phyloP scores from a whole-genome alignment of 2,113 vertebrate genomes.

The Stegostoma tigrinum region DNA sequence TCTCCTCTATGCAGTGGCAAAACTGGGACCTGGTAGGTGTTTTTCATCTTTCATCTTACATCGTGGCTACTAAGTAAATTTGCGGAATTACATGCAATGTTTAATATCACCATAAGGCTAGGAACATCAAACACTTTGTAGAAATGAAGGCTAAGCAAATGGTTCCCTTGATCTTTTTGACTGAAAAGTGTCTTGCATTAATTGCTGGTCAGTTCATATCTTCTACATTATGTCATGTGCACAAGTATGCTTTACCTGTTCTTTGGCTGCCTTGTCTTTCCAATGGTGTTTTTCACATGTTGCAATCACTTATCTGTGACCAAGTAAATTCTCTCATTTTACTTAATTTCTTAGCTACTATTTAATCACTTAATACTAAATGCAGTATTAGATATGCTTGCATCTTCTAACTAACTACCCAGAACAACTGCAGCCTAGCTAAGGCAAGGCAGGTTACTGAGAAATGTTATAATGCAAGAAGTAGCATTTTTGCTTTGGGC shows the following conservation, averaged over 20 bases:
- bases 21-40: slow-evolving; percentile 71
- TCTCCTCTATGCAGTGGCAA: slow-evolving; percentile 75
- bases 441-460: background rate
- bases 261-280: background rate
- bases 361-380: background rate
- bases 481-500: background rate
- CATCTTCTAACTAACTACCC: background rate
- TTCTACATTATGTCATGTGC: background rate
- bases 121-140: background rate
- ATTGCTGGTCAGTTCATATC: background rate
- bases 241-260: too few species aligned
- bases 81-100: background rate
- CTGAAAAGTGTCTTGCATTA: background rate
- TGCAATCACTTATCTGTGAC: slow-evolving; percentile 70
- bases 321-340: slow-evolving; percentile 54
- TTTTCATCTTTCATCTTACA: background rate
- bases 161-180: background rate
- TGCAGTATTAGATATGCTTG: background rate
- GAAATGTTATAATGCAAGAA: background rate
- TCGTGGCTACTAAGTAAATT: background rate
- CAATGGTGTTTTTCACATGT: slow-evolving; percentile 59
- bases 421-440: background rate
- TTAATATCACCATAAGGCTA: background rate
- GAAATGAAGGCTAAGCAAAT: background rate
- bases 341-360: background rate